Evolutionary conservation across 2,888 invertebrate genomes (phyloP).

Genomic region (Apotomis turbidana): DNA sequence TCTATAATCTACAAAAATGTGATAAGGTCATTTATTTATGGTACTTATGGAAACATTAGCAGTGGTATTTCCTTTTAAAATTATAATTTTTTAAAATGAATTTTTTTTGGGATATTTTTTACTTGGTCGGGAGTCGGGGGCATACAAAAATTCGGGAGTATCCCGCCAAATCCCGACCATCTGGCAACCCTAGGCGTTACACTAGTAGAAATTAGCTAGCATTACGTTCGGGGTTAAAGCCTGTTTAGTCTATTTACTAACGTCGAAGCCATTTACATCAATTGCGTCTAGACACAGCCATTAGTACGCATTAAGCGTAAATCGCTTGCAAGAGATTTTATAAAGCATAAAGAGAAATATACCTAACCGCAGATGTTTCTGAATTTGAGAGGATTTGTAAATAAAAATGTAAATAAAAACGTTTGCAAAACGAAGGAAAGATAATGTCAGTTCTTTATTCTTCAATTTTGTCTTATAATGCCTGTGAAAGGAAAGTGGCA

Average conservation of each 20-base stretch:
- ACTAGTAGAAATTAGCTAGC: background rate
- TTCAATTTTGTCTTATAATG: background rate
- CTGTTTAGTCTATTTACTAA: background rate
- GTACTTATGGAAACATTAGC: too few species aligned
- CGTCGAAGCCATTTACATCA: background rate
- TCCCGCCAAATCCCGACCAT: too few species aligned
- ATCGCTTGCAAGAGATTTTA: background rate
- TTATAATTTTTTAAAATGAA: too few species aligned
- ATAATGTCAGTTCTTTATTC: background rate
- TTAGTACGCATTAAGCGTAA: background rate
- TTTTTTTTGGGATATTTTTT: too few species aligned
- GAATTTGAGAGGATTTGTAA: background rate
- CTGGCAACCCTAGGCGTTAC: too few species aligned
- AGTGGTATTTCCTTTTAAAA: too few species aligned
- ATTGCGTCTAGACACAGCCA: slow-evolving; percentile 20
- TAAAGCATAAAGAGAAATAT: background rate
- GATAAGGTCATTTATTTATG: too few species aligned
- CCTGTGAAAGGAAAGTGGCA: background rate
- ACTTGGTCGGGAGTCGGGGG: too few species aligned
- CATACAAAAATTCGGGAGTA: too few species aligned
- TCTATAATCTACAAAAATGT: too few species aligned
- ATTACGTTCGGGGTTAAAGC: slow-evolving; percentile 19
- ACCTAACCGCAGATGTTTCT: background rate
- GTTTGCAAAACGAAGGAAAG: background rate
- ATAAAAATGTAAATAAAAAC: background rate